Percentiles rank a stretch among this genome's conserved stretches.
phyloP scores from a whole-genome alignment of 2,797 vertebrate genomes.

The Parauchenoglanis punctatus region DNA sequence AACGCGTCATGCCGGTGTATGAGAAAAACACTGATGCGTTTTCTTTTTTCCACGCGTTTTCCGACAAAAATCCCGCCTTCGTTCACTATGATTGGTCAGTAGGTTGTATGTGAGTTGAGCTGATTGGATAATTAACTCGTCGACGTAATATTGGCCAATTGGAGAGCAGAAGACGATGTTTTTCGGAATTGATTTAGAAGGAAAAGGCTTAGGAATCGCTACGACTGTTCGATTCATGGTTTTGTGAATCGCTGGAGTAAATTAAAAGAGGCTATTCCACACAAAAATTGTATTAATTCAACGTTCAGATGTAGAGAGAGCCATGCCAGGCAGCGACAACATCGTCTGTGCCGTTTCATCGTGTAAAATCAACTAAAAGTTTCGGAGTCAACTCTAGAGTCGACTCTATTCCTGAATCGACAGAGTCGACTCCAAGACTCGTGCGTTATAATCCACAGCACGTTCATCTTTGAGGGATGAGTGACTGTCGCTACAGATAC shows the following conservation, averaged over 20 bases:
- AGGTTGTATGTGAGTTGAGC: background rate
- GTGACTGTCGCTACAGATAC: background rate
- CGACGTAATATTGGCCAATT: background rate
- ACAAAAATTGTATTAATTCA: too few relatives aligned
- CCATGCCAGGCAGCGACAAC: background rate
- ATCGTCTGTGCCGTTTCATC: background rate
- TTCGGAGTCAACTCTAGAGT: background rate
- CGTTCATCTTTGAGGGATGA: background rate
- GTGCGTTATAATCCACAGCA: constrained; percentile 28
- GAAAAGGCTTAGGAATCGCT: background rate
- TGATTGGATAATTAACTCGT: background rate
- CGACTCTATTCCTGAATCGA: background rate
- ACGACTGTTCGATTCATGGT: background rate
- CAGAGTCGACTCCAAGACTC: background rate
- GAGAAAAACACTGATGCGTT: background rate
- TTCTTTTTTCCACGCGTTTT: background rate
- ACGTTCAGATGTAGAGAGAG: too few relatives aligned
- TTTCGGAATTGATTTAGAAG: background rate
- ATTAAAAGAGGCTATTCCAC: background rate
- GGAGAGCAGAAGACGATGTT: background rate
- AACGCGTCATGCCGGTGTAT: background rate
- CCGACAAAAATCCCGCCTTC: background rate
- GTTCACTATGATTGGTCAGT: background rate
- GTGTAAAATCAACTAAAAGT: background rate
- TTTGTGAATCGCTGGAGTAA: too few relatives aligned